A percentile compares a stretch with the other conserved stretches of the same genome.
Evolutionary conservation across 2,113 vertebrate genomes (phyloP).

Genomic region (Hippoglossus stenolepis): DNA sequence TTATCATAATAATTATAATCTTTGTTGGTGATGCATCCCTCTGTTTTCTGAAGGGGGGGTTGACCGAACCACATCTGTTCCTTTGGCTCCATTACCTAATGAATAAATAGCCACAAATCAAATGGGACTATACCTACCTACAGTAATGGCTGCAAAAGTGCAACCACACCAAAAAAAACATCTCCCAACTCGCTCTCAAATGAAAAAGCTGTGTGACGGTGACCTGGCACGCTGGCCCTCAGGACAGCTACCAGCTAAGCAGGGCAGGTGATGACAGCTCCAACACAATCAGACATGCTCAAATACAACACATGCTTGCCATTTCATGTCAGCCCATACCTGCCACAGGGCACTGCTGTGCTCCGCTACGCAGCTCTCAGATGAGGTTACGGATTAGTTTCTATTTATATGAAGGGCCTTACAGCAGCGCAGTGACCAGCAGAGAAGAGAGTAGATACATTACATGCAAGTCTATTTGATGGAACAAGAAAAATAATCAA

Average conservation of each 20-base stretch:
- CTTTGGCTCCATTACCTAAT: conserved; percentile 4
- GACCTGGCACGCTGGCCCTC: conserved; percentile 56
- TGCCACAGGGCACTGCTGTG: conserved; percentile 57
- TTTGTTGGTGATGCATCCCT: not conserved
- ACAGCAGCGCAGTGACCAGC: conserved; percentile 39
- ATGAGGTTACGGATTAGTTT: conserved; percentile 62
- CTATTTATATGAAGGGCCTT: conserved; percentile 49
- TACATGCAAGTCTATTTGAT: conserved; percentile 8
- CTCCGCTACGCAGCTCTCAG: conserved; percentile 47
- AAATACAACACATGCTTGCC: conserved; percentile 59
- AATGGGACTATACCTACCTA: not conserved
- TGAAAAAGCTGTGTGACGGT: conserved; percentile 59
- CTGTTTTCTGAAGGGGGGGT: not conserved
- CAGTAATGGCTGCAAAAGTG: not conserved
- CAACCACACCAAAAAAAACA: conserved; percentile 1
- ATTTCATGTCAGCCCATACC: conserved; percentile 59
- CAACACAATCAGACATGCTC: conserved; percentile 61
- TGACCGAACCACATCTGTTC: not conserved
- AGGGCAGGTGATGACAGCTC: conserved; percentile 62
- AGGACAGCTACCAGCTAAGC: conserved; percentile 51
- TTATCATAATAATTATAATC: not conserved
- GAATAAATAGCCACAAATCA: conserved; percentile 10
- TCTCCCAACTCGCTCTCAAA: conserved; percentile 26
- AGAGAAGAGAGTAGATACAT: conserved; percentile 17
- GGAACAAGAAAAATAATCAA: not conserved